A percentile compares a stretch with the other conserved stretches of the same genome.
Conservation (phyloP, 2,113 vertebrate genomes). For the Nothobranchius kuhntae region DNA sequence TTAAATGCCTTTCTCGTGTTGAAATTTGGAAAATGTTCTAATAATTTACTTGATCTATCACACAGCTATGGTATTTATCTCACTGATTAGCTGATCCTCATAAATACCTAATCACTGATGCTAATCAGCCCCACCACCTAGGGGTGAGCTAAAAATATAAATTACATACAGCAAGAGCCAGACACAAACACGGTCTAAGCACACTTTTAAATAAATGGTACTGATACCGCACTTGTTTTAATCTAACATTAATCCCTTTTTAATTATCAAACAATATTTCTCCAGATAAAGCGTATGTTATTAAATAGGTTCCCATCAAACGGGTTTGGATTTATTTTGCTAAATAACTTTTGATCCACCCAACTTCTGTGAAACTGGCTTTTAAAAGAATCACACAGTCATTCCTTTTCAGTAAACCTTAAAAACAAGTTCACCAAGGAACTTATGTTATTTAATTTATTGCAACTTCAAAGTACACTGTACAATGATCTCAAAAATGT, state of each 20-base stretch:
- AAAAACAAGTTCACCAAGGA: constrained; percentile 10
- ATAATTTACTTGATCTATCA: constrained; percentile 12
- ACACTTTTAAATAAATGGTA: constrained; percentile 2
- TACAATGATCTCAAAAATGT: background rate
- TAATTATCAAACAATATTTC: constrained; percentile 29
- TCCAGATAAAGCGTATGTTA: constrained; percentile 4
- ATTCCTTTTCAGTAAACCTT: background rate
- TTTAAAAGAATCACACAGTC: constrained; percentile 9
- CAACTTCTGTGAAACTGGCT: background rate
- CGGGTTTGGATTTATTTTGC: constrained; percentile 10
- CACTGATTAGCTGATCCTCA: constrained; percentile 64
- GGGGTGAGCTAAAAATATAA: constrained; percentile 61
- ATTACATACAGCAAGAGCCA: constrained; percentile 18
- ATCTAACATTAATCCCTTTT: constrained; percentile 26
- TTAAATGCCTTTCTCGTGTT: background rate
- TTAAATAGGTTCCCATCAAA: background rate
- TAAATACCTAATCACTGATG: constrained; percentile 72
- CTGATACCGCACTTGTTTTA: constrained; percentile 10
- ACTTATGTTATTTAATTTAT: constrained; percentile 11
- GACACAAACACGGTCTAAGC: constrained; percentile 14
- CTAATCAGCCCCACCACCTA: constrained; percentile 69
- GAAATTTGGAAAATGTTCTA: constrained; percentile 36
- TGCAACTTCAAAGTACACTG: constrained; percentile 8
- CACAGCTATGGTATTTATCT: constrained; percentile 57
- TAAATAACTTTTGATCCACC: constrained; percentile 21